Conservation (phyloP, 2,113 vertebrate genomes). For the Callospermophilus lateralis region DNA sequence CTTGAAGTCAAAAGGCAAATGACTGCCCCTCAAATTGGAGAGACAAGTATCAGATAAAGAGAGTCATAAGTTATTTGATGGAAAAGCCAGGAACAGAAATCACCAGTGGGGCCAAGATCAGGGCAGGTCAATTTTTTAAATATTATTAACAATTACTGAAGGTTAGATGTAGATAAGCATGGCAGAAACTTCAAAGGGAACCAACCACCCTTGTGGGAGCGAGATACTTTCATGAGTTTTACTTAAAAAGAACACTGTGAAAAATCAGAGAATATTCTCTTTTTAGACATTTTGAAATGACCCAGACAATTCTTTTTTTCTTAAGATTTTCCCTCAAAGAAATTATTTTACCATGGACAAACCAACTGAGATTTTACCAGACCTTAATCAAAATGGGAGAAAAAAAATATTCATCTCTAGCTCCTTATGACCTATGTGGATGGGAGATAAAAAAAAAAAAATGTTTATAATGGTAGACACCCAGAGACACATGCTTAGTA, state of each 20-base stretch:
- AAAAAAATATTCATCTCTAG: neutral
- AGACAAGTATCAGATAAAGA: neutral
- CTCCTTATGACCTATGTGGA: neutral
- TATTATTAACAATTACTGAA: neutral
- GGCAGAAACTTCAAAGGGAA: neutral
- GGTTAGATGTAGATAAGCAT: neutral
- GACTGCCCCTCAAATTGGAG: neutral
- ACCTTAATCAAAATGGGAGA: neutral
- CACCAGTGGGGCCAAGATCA: neutral
- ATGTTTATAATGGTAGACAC: neutral
- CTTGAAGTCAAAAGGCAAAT: neutral
- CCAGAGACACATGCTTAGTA: neutral
- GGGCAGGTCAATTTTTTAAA: neutral
- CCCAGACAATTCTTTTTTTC: neutral
- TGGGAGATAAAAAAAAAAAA: neutral
- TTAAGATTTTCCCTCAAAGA: neutral
- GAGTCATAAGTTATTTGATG: neutral
- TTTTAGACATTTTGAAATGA: neutral
- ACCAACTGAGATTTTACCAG: neutral
- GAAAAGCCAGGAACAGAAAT: neutral
- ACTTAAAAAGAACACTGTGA: neutral
- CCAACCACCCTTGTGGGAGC: fast-evolving
- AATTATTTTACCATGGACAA: neutral
- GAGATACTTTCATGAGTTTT: neutral
- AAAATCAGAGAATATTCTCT: neutral